Evolutionary conservation across 2,888 invertebrate species (phyloP), one percentile per base, ranked within the genome.

Genomic region (Leptopilina syphax): DNA sequence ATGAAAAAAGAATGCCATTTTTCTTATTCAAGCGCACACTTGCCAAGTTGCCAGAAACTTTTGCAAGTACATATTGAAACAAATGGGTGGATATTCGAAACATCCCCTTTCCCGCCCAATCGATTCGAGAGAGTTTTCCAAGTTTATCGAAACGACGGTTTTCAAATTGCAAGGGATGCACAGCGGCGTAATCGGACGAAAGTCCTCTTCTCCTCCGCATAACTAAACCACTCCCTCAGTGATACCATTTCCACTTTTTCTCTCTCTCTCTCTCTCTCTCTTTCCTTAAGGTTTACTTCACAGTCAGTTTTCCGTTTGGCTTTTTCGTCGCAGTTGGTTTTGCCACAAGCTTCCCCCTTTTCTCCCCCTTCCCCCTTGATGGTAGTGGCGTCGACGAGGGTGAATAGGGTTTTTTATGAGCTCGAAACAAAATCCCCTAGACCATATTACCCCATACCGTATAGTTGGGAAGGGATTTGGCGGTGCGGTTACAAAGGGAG

Each of bases 351-450:
- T 73, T 34, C 7, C 7, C 34, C 18, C 18, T 18, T 18, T 18
- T 18, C 57, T 73, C 9, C 24, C n/a, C 73, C 8, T 18, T 18
- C n/a, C 34, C n/a, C 41, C 57, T 34, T 27, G 54, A 47, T 24
- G 24, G 54, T 54, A 13, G 70, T 57, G 34, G 41, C 57, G 41
- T 18, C 57, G 73, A 73, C 41, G 10, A 34, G n/a, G 57, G 34
- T 73, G 57, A 54, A 73, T 73, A 57, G 27, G 73, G 57, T 57
- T 73, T 73, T 50, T 73, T 57, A 73, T 57, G 57, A 34, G 5
- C 34, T 70, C n/a, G 13, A 54, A 34, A 27, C 54, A 54, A 54
- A 50, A 34, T 13, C 70, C 1, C 54, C 54, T 50, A 70, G 54
- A 27, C 68, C 24, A 3, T 24, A 24, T 24, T 6, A 68, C 24